phyloP scores from a whole-genome alignment of 64 coral and sea anemone species.

The Montipora foliosa region DNA sequence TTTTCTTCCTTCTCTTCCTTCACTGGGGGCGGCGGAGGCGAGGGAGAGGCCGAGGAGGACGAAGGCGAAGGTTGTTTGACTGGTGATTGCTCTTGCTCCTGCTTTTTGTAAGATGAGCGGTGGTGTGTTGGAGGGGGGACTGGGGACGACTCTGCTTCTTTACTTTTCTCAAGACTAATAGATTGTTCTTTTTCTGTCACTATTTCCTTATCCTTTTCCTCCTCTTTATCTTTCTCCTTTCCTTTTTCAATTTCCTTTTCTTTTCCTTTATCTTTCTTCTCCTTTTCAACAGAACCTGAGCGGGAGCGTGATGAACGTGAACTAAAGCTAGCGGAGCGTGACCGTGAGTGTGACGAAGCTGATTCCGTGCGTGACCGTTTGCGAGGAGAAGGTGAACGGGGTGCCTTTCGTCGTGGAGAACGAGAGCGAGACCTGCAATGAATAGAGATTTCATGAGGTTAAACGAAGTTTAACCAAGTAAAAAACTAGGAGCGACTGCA shows the following conservation, averaged over 20 bases:
- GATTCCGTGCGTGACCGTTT: conserved; percentile 41
- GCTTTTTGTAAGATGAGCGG: conserved; percentile 86
- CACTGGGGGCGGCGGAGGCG: conserved; percentile 69
- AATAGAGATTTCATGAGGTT: neutral
- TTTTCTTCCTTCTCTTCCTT: conserved; percentile 67
- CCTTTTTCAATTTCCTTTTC: conserved; percentile 47
- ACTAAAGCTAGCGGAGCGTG: conserved; percentile 64
- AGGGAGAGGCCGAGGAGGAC: conserved; percentile 66
- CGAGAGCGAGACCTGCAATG: conserved; percentile 62
- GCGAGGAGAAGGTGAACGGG: conserved; percentile 62
- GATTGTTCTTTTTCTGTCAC: conserved; percentile 23
- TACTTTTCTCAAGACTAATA: neutral
- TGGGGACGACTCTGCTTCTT: conserved; percentile 28
- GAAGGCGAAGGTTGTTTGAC: conserved; percentile 75
- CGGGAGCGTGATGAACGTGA: conserved; percentile 63
- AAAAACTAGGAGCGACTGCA: no score
- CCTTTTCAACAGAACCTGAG: conserved; percentile 50
- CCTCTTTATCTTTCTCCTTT: conserved; percentile 28
- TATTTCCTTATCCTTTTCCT: neutral
- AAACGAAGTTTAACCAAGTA: no score
- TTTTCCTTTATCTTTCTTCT: conserved; percentile 48
- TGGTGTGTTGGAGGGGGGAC: conserved; percentile 89
- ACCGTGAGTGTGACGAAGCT: conserved; percentile 76
- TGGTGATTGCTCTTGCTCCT: conserved; percentile 71
- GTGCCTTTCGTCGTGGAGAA: conserved; percentile 75